Evolutionary conservation across 2,113 vertebrate genomes (phyloP).

Genomic region (Pseudopipra pipra): DNA sequence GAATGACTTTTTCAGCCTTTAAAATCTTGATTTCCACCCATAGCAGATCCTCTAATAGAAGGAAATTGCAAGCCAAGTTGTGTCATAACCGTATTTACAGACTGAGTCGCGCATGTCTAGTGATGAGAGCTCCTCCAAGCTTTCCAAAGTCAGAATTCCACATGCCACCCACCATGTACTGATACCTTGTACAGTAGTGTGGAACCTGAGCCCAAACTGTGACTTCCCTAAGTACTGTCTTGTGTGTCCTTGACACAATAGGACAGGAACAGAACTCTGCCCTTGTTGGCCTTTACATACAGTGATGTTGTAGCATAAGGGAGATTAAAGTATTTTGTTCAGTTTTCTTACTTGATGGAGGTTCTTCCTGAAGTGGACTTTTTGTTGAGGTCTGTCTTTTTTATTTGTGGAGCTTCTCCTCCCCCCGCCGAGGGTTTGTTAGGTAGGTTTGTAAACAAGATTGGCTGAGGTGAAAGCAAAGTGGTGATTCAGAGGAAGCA

Average conservation of each 20-base stretch:
- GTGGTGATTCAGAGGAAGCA: background rate
- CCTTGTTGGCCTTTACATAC: background rate
- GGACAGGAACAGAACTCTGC: background rate
- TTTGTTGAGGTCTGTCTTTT: background rate
- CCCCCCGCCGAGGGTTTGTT: background rate
- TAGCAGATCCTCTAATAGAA: background rate
- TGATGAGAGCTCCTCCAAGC: background rate
- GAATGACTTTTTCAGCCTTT: background rate
- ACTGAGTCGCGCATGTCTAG: fast-evolving
- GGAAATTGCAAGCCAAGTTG: background rate
- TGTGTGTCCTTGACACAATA: background rate
- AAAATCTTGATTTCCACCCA: background rate
- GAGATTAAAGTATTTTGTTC: background rate
- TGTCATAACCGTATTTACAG: background rate
- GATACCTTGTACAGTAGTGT: background rate
- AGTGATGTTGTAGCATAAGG: background rate
- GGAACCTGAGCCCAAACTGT: background rate
- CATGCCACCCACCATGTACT: fast-evolving
- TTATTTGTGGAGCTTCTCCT: background rate
- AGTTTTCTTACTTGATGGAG: background rate
- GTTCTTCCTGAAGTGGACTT: background rate
- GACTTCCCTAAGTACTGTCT: background rate
- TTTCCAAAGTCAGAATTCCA: background rate
- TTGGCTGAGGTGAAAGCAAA: background rate
- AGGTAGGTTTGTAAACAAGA: background rate